Evolutionary conservation across 2,888 invertebrate genomes (phyloP).

Genomic region (Eristalis pertinax): DNA sequence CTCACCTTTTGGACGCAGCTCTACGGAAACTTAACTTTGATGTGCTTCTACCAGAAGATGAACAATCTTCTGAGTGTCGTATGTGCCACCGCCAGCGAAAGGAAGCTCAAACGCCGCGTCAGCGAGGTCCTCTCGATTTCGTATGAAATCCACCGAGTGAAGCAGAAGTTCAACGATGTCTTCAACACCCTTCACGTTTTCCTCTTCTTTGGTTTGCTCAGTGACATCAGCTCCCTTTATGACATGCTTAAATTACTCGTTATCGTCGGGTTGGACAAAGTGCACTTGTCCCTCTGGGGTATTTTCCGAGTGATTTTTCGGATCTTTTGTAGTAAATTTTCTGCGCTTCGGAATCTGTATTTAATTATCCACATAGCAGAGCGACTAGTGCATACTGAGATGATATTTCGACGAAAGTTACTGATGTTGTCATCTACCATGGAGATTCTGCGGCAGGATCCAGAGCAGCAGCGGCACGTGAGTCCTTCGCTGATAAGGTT

Average conservation of each 20-base stretch:
- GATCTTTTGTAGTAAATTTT: not conserved
- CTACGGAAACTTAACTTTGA: not conserved
- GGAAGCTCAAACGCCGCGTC: not conserved
- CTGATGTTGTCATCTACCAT: not conserved
- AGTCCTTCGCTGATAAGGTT: not conserved
- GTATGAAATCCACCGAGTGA: not conserved
- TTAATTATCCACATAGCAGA: not conserved
- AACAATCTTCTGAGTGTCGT: not conserved
- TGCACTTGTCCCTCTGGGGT: not conserved
- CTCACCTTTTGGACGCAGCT: not conserved
- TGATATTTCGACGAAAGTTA: not conserved
- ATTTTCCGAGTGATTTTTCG: not conserved
- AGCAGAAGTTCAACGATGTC: not conserved
- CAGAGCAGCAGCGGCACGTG: not conserved
- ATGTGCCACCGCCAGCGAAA: not conserved
- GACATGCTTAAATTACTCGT: not conserved
- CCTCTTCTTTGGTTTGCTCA: not conserved
- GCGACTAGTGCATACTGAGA: not conserved
- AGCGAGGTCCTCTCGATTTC: not conserved
- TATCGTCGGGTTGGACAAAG: not conserved
- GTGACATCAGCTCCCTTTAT: not conserved
- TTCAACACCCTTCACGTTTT: not conserved
- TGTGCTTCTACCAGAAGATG: not conserved
- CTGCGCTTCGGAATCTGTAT: not conserved
- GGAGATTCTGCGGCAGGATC: not conserved